These are phyloP conservation scores for Apodemia hepburni DNA, from an alignment of 2,888 invertebrate species.

Conservation along the genomic window DNA sequence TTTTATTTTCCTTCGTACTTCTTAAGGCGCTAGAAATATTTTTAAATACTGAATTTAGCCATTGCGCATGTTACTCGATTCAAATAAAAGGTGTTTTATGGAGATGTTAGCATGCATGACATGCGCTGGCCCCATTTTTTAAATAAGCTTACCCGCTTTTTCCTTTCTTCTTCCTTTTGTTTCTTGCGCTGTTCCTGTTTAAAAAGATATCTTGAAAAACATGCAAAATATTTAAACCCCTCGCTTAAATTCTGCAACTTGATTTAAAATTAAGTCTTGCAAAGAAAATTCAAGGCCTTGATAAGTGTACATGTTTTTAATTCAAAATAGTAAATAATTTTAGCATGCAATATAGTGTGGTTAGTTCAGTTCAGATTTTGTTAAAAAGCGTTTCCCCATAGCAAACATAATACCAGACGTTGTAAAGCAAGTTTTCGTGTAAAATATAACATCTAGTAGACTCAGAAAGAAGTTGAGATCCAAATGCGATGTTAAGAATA, in stretches of 20 bases:
- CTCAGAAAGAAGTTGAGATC: too few relatives aligned
- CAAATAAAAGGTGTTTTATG: slow-evolving; percentile 3
- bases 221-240: neutral
- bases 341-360: neutral
- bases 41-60: too few relatives aligned
- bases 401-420: neutral
- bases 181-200: slow-evolving; percentile 16
- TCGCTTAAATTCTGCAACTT: neutral
- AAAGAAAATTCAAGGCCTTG: slow-evolving; percentile 2
- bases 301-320: neutral
- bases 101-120: slow-evolving; percentile 12
- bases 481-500: too few relatives aligned
- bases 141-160: slow-evolving; percentile 19
- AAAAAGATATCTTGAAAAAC: slow-evolving; percentile 16
- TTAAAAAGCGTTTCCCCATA: neutral
- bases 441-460: neutral
- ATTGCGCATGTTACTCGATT: neutral
- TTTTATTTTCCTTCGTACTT: too few relatives aligned
- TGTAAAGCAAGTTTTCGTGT: neutral
- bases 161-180: slow-evolving; percentile 16
- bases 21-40: too few relatives aligned
- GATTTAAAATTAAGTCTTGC: neutral
- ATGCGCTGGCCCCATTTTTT: slow-evolving; percentile 13
- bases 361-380: neutral
- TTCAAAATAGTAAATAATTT: neutral